These are phyloP conservation scores for Gymnogyps californianus DNA, from an alignment of 2,113 vertebrate genomes.

Conservation along the genomic window DNA sequence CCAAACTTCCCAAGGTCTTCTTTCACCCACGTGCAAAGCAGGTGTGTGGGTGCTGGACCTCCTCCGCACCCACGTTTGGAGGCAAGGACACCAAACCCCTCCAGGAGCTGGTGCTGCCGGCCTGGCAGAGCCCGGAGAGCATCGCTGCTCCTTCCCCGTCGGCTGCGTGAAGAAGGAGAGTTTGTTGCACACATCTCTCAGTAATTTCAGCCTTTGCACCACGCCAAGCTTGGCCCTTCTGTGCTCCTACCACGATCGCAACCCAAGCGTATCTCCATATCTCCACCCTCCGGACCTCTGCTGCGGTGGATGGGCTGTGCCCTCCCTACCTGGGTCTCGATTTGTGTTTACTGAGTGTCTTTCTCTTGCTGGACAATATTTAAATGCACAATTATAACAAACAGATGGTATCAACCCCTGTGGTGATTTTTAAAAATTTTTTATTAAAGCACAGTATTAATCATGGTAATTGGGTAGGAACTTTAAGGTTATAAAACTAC, in stretches of 20 bases:
- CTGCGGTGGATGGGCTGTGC: not conserved
- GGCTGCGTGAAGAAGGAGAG: accelerated
- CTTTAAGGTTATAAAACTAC: constrained; percentile 59
- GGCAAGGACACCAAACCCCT: not conserved
- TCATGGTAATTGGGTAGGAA: constrained; percentile 66
- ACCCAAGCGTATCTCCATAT: not conserved
- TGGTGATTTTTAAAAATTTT: constrained; percentile 38
- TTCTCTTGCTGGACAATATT: not conserved
- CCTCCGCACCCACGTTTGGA: accelerated
- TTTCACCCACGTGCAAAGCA: not conserved
- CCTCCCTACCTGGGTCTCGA: not conserved
- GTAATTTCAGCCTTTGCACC: not conserved
- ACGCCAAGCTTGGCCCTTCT: not conserved
- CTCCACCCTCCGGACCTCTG: not conserved
- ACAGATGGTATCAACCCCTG: constrained; percentile 60
- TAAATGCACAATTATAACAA: constrained; percentile 54
- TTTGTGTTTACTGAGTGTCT: not conserved
- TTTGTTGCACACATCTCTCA: too few relatives aligned
- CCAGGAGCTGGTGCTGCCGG: not conserved
- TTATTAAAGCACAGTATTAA: constrained; percentile 65
- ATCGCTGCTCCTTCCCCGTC: not conserved
- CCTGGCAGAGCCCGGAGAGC: not conserved
- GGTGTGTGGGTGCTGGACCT: not conserved
- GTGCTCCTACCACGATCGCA: not conserved
- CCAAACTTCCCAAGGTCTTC: not conserved